Conservation (phyloP, 1,140 invertebrate species). For the Bombus difficillimus region DNA sequence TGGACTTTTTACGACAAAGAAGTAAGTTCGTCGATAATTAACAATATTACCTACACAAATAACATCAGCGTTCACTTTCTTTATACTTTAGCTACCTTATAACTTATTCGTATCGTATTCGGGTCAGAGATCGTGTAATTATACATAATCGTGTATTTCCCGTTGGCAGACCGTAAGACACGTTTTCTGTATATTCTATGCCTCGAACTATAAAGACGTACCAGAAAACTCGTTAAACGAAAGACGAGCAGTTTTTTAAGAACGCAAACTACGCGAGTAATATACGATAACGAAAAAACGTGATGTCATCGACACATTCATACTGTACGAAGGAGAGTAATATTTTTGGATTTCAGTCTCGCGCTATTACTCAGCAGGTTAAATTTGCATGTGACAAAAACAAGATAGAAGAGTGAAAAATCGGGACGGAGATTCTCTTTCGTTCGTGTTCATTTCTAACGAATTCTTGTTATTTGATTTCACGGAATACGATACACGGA, state of each 20-base stretch:
- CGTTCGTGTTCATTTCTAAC: neutral
- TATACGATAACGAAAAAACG: slow-evolving; percentile 21
- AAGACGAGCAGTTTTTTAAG: neutral
- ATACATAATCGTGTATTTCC: neutral
- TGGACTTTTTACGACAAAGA: too few species aligned
- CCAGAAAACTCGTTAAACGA: neutral
- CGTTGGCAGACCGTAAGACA: neutral
- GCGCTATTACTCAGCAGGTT: neutral
- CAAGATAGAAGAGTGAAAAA: neutral
- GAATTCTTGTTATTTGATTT: slow-evolving; percentile 3
- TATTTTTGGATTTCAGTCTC: slow-evolving; percentile 18
- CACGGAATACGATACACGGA: slow-evolving; percentile 42
- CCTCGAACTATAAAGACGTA: neutral
- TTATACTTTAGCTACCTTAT: neutral
- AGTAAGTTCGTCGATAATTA: neutral
- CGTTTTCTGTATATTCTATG: neutral
- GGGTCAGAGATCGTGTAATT: neutral
- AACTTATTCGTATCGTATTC: neutral
- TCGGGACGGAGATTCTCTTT: neutral
- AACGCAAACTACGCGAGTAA: slow-evolving; percentile 14
- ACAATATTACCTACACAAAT: neutral
- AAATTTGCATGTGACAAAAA: neutral
- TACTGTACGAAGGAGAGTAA: slow-evolving; percentile 18
- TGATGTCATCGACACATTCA: slow-evolving; percentile 46
- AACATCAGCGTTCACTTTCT: neutral